Base-by-base conservation (phyloP, 2,113 vertebrate genomes). In the Ciconia maguari region DNA sequence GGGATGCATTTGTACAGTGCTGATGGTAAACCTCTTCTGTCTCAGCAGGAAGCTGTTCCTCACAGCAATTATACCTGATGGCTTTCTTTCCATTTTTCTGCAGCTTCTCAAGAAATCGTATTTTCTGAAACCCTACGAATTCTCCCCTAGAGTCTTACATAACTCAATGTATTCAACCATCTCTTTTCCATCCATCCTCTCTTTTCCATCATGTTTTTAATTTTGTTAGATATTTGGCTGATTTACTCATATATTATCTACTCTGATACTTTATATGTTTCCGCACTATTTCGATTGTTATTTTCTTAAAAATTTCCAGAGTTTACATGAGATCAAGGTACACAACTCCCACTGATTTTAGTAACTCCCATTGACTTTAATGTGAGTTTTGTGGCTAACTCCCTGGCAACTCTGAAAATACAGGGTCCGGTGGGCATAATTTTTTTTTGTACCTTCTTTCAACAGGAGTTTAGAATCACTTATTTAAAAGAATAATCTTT, bases 21-120 rank as follows among this genome's bases (percentile, higher is more conserved):
- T 93, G 95, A 98, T 87, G 94, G 93, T 94, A 94, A 98, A 97
- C 94, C 90, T 96, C 92, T 96, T 94, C 92, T 93, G 64, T 94
- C 97, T 96, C 97, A 98, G 97, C 97, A 89, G 98, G 97, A 97
- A 96, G 87, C 96, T 91, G 95, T 68, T 97, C 95, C 96, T 97
- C 95, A 95, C 84, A 65, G 96, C 96, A 98, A 93, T 98, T 98
- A 97, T 91, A 68, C 95, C 95, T 66, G 95, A 97, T 98, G 97
- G 82, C 91, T 98, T 96, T 72, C 96, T 97, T 97, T 97, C 97
- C 91, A 96, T 98, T 98, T 98, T 93, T 94, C 94, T 94, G 96
- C 95, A 93, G 91, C 89, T 98, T 95, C 95, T 98, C 96, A 98
- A 98, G 93, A 98, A 98, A 98, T 91, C 94, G 72, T 95, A 70